A percentile compares a stretch with the other conserved stretches of the same genome.
Conservation (phyloP, 2,113 vertebrate species). For the Setophaga coronata region DNA sequence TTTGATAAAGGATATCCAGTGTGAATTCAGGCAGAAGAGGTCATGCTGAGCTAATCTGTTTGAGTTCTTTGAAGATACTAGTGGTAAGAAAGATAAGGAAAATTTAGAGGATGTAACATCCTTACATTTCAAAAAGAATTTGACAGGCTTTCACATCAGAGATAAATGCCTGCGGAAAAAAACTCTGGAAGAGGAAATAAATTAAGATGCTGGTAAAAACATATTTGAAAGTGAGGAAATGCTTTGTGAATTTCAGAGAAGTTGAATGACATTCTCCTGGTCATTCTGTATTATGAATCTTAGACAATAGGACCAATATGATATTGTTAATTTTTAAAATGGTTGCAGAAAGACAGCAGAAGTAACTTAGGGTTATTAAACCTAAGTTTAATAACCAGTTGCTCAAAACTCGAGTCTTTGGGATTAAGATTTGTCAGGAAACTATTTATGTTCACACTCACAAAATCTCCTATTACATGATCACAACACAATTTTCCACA, state of each 20-base stretch:
- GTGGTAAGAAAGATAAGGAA: slow-evolving; percentile 51
- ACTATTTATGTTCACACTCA: background rate
- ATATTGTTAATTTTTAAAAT: background rate
- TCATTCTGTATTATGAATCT: background rate
- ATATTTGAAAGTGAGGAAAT: background rate
- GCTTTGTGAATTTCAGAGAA: background rate
- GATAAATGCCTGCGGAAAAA: background rate
- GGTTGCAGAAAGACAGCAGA: background rate
- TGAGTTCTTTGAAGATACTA: slow-evolving; percentile 55
- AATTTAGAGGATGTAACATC: slow-evolving; percentile 34
- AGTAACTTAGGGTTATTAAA: background rate
- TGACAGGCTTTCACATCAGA: slow-evolving; percentile 27
- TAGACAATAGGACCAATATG: background rate
- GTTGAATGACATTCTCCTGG: background rate
- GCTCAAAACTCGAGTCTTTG: background rate
- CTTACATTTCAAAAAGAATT: slow-evolving; percentile 47
- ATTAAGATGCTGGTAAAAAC: background rate
- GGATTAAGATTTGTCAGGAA: background rate
- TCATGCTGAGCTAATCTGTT: slow-evolving; percentile 58
- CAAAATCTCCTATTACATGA: background rate
- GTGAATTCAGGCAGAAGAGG: slow-evolving; percentile 46
- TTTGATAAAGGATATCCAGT: slow-evolving; percentile 55
- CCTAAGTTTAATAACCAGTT: background rate
- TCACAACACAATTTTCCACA: background rate
- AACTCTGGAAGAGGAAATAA: background rate